Conservation (phyloP, 1,140 invertebrate genomes). For the Nasonia giraulti region DNA sequence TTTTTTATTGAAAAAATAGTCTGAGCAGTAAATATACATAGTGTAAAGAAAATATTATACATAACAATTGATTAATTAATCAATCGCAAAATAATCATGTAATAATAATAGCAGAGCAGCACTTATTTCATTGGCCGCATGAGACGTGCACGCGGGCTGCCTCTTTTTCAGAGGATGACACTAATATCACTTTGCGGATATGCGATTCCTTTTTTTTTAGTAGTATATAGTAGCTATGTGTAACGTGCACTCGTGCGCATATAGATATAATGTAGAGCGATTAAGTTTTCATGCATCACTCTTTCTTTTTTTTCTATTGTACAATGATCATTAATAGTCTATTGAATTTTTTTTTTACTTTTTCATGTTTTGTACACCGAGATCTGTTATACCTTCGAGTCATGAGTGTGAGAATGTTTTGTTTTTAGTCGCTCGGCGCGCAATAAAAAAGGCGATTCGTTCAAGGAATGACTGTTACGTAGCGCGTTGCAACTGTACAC, state of each 20-base stretch:
- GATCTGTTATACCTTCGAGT: constrained; percentile 15
- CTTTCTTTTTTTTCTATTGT: neutral
- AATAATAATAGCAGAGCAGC: neutral
- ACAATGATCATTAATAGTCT: neutral
- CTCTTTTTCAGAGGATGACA: constrained; percentile 42
- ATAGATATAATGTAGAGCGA: constrained; percentile 6
- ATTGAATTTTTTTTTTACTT: constrained; percentile 38
- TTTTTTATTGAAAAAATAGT: neutral
- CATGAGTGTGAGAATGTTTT: constrained; percentile 10
- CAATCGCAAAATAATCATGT: constrained; percentile 14
- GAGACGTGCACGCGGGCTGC: constrained; percentile 45
- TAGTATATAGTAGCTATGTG: neutral
- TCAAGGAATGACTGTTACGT: neutral
- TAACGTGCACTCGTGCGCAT: constrained; percentile 18
- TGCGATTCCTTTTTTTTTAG: neutral
- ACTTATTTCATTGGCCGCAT: constrained; percentile 34
- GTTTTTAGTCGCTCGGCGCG: neutral
- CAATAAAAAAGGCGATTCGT: neutral
- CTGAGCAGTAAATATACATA: neutral
- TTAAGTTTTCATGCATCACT: constrained; percentile 12
- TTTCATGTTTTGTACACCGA: constrained; percentile 35
- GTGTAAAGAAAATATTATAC: constrained; percentile 6
- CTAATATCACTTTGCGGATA: constrained; percentile 41
- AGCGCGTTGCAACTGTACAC: neutral
- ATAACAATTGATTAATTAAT: constrained; percentile 27